Conservation (phyloP, 1,140 invertebrate genomes). For the Papilio helenus region DNA sequence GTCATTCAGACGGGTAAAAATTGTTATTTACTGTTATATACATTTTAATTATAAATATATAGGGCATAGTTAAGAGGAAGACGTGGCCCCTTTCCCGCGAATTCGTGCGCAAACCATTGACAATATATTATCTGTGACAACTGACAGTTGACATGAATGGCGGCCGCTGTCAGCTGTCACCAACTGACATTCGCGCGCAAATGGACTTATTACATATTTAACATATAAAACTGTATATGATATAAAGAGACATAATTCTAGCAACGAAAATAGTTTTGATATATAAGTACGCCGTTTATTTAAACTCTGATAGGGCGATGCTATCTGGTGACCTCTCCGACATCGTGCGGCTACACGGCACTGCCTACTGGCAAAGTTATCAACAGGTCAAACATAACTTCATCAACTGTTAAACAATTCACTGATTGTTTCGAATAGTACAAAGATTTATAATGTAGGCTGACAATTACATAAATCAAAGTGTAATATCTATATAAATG, state of each 20-base stretch:
- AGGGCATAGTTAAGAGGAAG: background rate
- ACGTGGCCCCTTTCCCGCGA: background rate
- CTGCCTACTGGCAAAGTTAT: background rate
- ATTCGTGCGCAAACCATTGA: constrained; percentile 25
- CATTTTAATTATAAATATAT: constrained; percentile 30
- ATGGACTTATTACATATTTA: background rate
- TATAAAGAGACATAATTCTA: background rate
- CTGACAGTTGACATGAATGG: background rate
- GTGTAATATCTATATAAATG: no score
- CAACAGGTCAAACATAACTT: background rate
- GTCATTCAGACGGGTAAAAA: constrained; percentile 28
- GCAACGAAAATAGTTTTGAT: background rate
- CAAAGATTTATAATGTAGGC: background rate
- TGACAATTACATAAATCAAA: no score
- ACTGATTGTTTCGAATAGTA: no score
- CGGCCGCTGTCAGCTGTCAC: background rate
- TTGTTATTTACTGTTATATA: constrained; percentile 15
- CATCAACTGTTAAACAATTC: no score
- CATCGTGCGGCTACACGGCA: no score
- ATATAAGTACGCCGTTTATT: background rate
- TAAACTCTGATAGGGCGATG: background rate
- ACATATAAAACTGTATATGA: background rate
- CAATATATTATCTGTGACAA: background rate
- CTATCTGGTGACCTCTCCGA: background rate
- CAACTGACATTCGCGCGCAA: background rate